Percentiles rank a stretch among this genome's conserved stretches.
phyloP scores from a whole-genome alignment of 2,113 vertebrate genomes.

The Amphiprion percula region DNA sequence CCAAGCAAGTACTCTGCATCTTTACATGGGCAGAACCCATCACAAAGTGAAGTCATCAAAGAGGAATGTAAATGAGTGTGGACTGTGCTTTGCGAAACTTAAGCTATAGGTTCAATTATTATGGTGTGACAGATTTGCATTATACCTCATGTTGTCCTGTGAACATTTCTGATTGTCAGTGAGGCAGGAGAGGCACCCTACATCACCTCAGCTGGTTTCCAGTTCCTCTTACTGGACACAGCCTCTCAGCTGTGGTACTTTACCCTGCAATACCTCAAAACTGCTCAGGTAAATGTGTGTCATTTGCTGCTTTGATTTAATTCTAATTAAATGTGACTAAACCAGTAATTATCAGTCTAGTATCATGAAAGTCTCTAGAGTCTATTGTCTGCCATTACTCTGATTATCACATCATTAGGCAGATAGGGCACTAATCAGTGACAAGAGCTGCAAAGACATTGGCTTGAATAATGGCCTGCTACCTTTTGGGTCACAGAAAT shows the following conservation, averaged over 20 bases:
- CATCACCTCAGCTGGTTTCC: constrained; percentile 94
- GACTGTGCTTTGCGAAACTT: too few relatives aligned
- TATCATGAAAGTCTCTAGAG: not conserved
- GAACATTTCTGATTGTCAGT: constrained; percentile 56
- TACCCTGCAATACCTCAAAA: constrained; percentile 93
- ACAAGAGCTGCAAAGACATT: too few relatives aligned
- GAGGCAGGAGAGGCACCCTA: constrained; percentile 91
- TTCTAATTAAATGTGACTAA: too few relatives aligned
- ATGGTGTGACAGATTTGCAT: not conserved
- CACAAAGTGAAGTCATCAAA: too few relatives aligned
- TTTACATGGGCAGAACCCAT: too few relatives aligned
- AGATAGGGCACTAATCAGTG: too few relatives aligned
- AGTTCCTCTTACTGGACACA: constrained; percentile 93
- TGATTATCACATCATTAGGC: not conserved
- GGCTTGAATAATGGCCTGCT: too few relatives aligned
- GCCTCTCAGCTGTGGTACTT: constrained; percentile 95
- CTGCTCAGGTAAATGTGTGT: constrained; percentile 86
- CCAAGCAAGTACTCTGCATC: too few relatives aligned
- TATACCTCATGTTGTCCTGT: not conserved
- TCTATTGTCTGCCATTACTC: not conserved
- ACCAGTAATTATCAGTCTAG: too few relatives aligned
- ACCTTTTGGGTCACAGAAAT: too few relatives aligned
- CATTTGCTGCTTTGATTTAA: not conserved
- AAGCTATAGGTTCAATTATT: too few relatives aligned
- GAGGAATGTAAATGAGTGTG: too few relatives aligned